Percentiles rank a stretch among this genome's conserved stretches.
These are phyloP conservation scores for Alligator mississippiensis DNA, from an alignment of 2,113 vertebrate species.

Conservation along the genomic window DNA sequence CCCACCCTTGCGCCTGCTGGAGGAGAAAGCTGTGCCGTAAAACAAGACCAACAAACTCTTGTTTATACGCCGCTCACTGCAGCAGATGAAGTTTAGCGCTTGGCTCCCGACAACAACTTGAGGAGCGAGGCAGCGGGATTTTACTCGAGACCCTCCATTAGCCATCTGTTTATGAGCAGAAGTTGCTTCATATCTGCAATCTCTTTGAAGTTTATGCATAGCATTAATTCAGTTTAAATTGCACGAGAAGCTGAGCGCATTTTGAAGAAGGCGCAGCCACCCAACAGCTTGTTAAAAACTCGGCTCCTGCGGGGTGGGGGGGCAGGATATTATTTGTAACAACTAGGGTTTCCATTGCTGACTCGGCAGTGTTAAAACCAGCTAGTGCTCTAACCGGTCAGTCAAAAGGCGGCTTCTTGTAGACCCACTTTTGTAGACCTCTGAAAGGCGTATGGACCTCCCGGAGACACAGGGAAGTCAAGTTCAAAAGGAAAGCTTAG, in stretches of 20 bases:
- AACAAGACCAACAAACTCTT: not conserved
- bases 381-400: not conserved
- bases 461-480: not conserved
- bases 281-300: not conserved
- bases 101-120: not conserved
- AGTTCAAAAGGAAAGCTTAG: not conserved
- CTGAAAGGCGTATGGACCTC: not conserved
- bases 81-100: not conserved
- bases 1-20: not conserved
- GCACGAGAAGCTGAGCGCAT: rapidly evolving
- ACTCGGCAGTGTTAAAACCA: not conserved
- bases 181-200: not conserved
- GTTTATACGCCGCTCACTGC: not conserved
- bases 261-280: not conserved
- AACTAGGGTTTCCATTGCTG: rapidly evolving
- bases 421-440: not conserved
- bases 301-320: rapidly evolving
- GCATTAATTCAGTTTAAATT: not conserved
- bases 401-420: rapidly evolving
- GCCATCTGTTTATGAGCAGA: not conserved
- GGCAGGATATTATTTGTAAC: not conserved
- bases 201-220: rapidly evolving
- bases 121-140: not conserved
- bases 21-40: no score
- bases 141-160: not conserved